Base-by-base conservation (phyloP, 2,888 invertebrate species). In the Temnothorax rugatulus region DNA sequence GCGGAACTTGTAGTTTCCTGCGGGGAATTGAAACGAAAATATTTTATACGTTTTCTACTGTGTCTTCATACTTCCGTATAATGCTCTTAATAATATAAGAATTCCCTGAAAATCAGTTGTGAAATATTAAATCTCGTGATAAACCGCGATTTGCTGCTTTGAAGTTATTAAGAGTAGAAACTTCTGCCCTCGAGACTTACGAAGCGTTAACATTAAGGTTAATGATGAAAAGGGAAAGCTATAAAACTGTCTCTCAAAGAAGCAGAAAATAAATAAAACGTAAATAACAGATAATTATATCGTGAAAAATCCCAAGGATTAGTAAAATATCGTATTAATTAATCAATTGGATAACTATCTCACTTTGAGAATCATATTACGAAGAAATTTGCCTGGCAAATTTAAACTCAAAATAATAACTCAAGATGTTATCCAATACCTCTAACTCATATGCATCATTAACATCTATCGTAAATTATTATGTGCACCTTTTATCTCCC, bases 401-500 rank as follows among this genome's bases (percentile, higher is more conserved):
- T 52, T 66, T 25, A 25, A 77, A 18, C 0, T 74, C 21, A 25
- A 13, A 50, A 77, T n/a, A 68, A 9, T 54, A 57, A 38, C 15
- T 77, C 44, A 69, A 66, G 54, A 54, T 50, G n/a, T 29, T 68
- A 41, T 68, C 68, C 29, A 25, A 29, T 66, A 74, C 47, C 63
- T 73, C 47, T 81, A 64, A 73, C 61, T 81, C 64, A 77, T 71
- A 76, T 69, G 59, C 8, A 90, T 90, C 84, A 85, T 83, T 84
- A 85, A 83, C 63, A 79, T 84, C 89, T 87, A 90, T 89, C 87
- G 75, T 83, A 68, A 89, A 76, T 89, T 89, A 87, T 68, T 47
- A 71, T 79, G 2, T 84, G 77, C 82, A 79, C 82, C 82, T 90
- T 90, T 90, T 90, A 90, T 87, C 91, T 86, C 68, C 11, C 59